phyloP scores from a whole-genome alignment of 1,140 invertebrate species.

The Amphibalanus amphitrite region DNA sequence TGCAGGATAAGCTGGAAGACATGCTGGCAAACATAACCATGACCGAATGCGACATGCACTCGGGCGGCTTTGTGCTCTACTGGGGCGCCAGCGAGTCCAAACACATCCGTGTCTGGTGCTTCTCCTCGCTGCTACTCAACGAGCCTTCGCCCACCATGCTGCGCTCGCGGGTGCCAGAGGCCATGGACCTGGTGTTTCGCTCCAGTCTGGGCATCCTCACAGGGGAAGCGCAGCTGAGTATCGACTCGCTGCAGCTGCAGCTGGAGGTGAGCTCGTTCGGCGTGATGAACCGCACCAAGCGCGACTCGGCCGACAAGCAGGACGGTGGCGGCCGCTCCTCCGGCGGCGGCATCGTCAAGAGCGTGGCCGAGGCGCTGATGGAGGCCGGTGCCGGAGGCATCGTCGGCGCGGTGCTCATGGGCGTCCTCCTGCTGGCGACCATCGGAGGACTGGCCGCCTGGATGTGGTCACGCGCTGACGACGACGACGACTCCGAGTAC shows the following conservation, averaged over 20 bases:
- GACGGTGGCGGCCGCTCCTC: neutral
- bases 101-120: neutral
- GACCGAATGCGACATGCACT: neutral
- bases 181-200: neutral
- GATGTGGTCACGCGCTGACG: neutral
- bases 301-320: neutral
- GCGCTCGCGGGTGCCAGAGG: neutral
- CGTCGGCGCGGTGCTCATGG: neutral
- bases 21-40: neutral
- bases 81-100: neutral
- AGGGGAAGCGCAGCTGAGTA: neutral
- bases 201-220: neutral
- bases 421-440: neutral
- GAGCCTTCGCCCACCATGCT: neutral
- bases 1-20: neutral
- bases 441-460: neutral
- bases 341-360: neutral
- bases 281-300: neutral
- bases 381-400: neutral
- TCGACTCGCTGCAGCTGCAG: neutral
- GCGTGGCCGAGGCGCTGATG: neutral
- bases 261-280: neutral
- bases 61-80: neutral
- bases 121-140: neutral
- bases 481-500: neutral